These are phyloP conservation scores for Ischnus inquisitorius DNA, from an alignment of 2,888 invertebrate genomes.

Conservation along the genomic window DNA sequence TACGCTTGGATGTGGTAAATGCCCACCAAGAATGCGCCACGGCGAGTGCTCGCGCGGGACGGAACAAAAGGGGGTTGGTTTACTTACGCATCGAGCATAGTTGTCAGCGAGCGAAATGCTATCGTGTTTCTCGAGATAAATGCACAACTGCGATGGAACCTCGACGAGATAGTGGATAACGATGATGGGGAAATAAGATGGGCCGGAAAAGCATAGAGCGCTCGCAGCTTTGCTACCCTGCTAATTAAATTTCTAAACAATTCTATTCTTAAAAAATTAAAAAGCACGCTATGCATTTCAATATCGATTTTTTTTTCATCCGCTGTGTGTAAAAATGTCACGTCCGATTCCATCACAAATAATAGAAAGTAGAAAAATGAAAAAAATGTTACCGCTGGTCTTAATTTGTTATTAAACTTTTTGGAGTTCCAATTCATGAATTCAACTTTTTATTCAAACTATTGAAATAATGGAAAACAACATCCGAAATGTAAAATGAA, in stretches of 20 bases:
- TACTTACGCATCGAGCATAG: constrained; percentile 15
- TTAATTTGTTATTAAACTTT: too few species aligned
- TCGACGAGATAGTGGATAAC: background rate
- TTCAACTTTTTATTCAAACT: too few species aligned
- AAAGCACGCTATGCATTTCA: background rate
- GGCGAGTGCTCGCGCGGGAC: background rate
- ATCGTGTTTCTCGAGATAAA: constrained; percentile 12
- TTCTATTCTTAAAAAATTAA: background rate
- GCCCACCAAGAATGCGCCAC: constrained; percentile 46
- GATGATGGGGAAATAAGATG: background rate
- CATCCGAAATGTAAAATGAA: too few species aligned
- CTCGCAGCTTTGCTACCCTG: background rate
- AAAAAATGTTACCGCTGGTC: too few species aligned
- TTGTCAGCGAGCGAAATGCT: constrained; percentile 16
- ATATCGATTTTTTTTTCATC: background rate
- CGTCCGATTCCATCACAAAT: too few species aligned
- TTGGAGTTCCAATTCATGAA: too few species aligned
- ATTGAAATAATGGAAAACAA: too few species aligned
- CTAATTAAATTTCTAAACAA: too few species aligned
- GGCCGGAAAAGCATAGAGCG: background rate
- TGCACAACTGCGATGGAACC: background rate
- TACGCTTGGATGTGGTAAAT: constrained; percentile 37
- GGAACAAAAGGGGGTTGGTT: constrained; percentile 43
- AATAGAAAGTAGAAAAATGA: too few species aligned
- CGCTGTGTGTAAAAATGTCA: background rate